Evolutionary conservation across 2,113 vertebrate genomes (phyloP).

Genomic region (Phylloscopus trochilus): DNA sequence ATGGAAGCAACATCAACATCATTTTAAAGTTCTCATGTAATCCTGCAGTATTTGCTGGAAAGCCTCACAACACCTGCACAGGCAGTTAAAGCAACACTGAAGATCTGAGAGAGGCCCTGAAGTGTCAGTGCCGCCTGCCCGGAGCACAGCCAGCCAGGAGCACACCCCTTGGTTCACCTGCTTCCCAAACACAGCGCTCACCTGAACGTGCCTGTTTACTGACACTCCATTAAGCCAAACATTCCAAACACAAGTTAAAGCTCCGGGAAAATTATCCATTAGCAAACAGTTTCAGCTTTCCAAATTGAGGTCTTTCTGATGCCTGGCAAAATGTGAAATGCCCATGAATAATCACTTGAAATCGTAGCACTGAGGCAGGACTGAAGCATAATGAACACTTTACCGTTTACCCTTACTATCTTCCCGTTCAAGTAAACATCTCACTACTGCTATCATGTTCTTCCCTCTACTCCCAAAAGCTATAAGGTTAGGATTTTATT

Average conservation of each 20-base stretch:
- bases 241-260: background rate
- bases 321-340: background rate
- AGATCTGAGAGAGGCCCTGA: background rate
- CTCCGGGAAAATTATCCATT: background rate
- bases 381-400: background rate
- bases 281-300: background rate
- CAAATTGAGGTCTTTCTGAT: accelerated
- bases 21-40: background rate
- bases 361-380: background rate
- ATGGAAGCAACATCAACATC: background rate
- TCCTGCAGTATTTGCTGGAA: accelerated
- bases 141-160: background rate
- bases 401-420: background rate
- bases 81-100: background rate
- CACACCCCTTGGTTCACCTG: accelerated
- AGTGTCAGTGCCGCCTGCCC: background rate
- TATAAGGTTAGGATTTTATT: background rate
- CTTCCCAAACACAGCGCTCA: background rate
- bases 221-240: background rate
- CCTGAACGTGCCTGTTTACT: accelerated
- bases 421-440: background rate
- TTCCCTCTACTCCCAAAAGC: background rate
- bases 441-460: accelerated
- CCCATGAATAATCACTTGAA: background rate
- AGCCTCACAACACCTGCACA: background rate